Percentiles rank a stretch among this genome's conserved stretches.
Evolutionary conservation across 2,113 vertebrate species (phyloP).

Genomic region (Pollachius pollachius): DNA sequence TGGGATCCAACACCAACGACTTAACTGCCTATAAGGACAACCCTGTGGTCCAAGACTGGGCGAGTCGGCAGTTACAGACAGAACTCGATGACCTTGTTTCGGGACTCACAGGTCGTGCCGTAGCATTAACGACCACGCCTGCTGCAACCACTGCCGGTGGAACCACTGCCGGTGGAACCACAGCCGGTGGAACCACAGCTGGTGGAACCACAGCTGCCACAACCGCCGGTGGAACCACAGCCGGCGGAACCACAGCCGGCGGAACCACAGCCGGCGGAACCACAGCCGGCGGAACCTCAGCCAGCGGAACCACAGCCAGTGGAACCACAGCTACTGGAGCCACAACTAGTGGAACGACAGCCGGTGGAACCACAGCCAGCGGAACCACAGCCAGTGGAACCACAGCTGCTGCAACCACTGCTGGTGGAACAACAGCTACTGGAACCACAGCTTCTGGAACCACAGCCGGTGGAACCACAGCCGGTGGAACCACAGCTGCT

Average conservation of each 20-base stretch:
- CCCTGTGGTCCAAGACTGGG: constrained; percentile 45
- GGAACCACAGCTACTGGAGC: too few species aligned
- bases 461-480: too few species aligned
- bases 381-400: too few species aligned
- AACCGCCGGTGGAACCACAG: not conserved
- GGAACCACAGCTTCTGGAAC: too few species aligned
- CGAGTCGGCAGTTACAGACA: constrained; percentile 22
- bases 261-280: not conserved
- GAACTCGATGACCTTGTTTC: constrained; percentile 28
- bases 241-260: too few species aligned
- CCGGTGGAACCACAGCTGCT: too few species aligned
- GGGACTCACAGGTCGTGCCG: constrained; percentile 39
- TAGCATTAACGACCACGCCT: not conserved
- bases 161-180: not conserved
- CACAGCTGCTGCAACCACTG: too few species aligned
- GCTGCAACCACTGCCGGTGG: not conserved
- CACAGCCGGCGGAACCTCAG: too few species aligned
- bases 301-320: too few species aligned
- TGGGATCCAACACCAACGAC: constrained; percentile 52
- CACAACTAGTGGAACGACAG: too few species aligned
- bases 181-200: not conserved
- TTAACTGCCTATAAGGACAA: constrained; percentile 59
- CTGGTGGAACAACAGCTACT: too few species aligned
- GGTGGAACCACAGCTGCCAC: not conserved
- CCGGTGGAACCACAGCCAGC: too few species aligned